Base-by-base conservation (phyloP, 2,888 invertebrate species). In the Harpalus rubripes region DNA sequence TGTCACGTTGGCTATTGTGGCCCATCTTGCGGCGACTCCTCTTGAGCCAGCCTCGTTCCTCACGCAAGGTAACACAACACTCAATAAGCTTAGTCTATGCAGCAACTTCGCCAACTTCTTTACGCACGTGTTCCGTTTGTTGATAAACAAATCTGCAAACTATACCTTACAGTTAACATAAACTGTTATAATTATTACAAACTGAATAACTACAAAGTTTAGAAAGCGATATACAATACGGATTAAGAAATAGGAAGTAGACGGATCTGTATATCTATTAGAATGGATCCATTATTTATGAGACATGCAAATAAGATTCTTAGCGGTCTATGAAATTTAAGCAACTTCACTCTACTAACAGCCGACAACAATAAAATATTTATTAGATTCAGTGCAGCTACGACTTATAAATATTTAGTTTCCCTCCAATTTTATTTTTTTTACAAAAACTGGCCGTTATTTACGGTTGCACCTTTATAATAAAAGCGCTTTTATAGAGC, bases 21-120 rank as follows among this genome's bases (percentile, higher is more conserved):
- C 80, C 39, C 80, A 85, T 59, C 72, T 85, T 72, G 85, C 80
- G 32, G 85, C 85, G 12, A 85, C 85, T 68, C 85, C 85, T 56
- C 68, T 85, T 12, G 80, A 79, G 39, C 85, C 85, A 32, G 61
- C 59, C 52, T 26, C 80, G 5, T 59, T 52, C n/a, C 59, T 84
- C 52, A 84, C 85, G 72, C 85, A 65, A 85, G 85, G 85, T 85
- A 72, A 15, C 59, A 59, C 26, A 12, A 4, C 22, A 63, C 63
- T 68, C 32, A 39, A 39, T 39, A 68, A 68, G 0, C 68, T 59
- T 59, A 15, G 18, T 12, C 63, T 39, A 15, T 6, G 7, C 59
- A 32, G 6, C 32, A 32, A 32, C 32, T 32, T 32, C 32, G 1
- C 5, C 2, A 32, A 32, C 32, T 32, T 32, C 32, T 32, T 3